Percentiles rank a stretch among this genome's conserved stretches.
Conservation (phyloP, 2,888 invertebrate species). For the Ariolimax columbianus region DNA sequence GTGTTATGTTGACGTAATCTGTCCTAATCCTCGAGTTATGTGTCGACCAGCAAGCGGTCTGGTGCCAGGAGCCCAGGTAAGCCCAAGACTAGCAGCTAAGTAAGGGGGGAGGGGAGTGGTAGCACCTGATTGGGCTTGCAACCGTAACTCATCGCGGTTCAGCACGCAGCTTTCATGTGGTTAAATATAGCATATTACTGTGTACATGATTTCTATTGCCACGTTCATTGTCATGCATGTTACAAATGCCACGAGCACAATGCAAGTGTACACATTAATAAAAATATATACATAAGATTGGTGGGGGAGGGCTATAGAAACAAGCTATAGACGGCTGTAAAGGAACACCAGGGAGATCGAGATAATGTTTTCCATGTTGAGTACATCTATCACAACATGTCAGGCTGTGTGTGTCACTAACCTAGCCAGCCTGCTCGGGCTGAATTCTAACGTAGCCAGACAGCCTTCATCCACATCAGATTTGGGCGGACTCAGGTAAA, state of each 20-base stretch:
- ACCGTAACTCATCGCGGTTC: background rate
- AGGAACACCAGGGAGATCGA: too few species aligned
- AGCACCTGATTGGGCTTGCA: constrained; percentile 36
- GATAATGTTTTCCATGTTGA: background rate
- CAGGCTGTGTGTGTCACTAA: background rate
- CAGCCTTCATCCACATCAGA: background rate
- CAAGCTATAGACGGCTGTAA: too few species aligned
- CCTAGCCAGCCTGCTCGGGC: background rate
- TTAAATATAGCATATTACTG: background rate
- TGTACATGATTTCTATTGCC: too few species aligned
- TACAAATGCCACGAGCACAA: too few species aligned
- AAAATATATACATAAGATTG: too few species aligned
- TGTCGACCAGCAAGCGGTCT: constrained; percentile 13
- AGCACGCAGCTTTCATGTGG: background rate
- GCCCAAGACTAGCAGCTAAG: constrained; percentile 6
- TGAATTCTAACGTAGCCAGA: background rate
- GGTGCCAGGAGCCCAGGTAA: constrained; percentile 1
- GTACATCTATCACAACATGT: background rate
- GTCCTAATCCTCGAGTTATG: background rate
- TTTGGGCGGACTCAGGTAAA: background rate
- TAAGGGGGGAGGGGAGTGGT: background rate
- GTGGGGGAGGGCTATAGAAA: too few species aligned
- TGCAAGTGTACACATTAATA: too few species aligned
- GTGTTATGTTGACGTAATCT: constrained; percentile 20
- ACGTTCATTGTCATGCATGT: too few species aligned